Conservation (phyloP, 2,113 vertebrate genomes). For the Pseudolaguvia tuberculata region DNA sequence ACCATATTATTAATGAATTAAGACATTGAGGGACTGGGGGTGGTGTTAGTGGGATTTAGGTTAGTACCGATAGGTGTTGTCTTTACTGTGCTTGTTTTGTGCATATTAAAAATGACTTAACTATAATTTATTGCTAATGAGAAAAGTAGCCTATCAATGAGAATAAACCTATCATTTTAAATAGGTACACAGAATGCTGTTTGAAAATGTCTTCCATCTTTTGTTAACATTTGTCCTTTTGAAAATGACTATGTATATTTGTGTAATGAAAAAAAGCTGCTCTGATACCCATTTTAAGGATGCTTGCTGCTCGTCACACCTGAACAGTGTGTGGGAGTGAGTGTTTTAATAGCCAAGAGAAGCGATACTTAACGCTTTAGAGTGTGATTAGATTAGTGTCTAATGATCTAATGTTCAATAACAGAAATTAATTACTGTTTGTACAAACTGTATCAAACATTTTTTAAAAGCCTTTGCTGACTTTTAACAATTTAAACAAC, state of each 20-base stretch:
- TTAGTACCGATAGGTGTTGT: too few species aligned
- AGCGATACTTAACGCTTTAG: not conserved
- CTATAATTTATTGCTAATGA: too few species aligned
- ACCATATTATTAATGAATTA: too few species aligned
- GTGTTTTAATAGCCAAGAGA: not conserved
- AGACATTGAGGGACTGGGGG: too few species aligned
- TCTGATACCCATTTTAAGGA: slow-evolving; percentile 10
- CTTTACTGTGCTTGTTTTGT: too few species aligned
- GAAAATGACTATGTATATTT: slow-evolving; percentile 12
- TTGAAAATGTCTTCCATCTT: slow-evolving; percentile 37
- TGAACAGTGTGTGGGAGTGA: slow-evolving; percentile 16
- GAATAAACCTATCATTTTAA: slow-evolving; percentile 2
- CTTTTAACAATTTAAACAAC: too few species aligned
- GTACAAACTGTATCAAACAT: too few species aligned
- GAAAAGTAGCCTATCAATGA: not conserved
- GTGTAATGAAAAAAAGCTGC: slow-evolving; percentile 4
- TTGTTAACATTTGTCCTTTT: slow-evolving; percentile 15
- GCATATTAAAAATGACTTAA: too few species aligned
- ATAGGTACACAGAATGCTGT: not conserved
- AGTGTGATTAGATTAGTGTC: not conserved
- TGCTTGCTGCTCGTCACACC: slow-evolving; percentile 25
- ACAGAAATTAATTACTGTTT: not conserved
- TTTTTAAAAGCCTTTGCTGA: too few species aligned
- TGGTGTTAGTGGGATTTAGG: too few species aligned
- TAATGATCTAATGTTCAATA: not conserved